These are phyloP conservation scores for Otocyon megalotis DNA, from an alignment of 2,113 vertebrate species.

Conservation along the genomic window DNA sequence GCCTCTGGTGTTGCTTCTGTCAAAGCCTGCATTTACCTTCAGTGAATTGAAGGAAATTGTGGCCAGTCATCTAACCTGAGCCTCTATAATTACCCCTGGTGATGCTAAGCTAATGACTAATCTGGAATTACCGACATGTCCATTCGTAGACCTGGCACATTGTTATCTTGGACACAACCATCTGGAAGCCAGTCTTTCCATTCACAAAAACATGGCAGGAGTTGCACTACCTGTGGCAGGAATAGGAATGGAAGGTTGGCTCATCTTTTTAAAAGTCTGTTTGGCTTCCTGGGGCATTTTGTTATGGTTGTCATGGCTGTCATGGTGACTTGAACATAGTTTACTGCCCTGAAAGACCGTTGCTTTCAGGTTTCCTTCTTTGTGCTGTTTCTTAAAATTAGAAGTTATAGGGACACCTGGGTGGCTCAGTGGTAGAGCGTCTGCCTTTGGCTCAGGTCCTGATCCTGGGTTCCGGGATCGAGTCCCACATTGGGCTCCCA, in stretches of 20 bases:
- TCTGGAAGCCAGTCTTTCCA: not conserved
- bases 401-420: not conserved
- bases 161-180: not conserved
- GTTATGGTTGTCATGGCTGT: not conserved
- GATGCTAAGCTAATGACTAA: not conserved
- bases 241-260: too few species aligned
- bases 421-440: too few species aligned
- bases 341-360: not conserved
- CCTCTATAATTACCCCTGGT: not conserved
- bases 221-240: not conserved
- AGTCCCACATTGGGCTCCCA: too few species aligned
- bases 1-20: not conserved
- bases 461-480: too few species aligned
- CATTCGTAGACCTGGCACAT: not conserved
- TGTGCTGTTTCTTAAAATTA: slow-evolving; percentile 35
- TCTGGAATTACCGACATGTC: not conserved
- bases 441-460: too few species aligned
- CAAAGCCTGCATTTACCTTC: not conserved
- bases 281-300: not conserved
- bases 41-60: not conserved
- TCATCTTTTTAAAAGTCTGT: not conserved
- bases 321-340: not conserved
- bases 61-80: not conserved
- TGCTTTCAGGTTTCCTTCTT: not conserved
- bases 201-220: not conserved